Evolutionary conservation across 2,113 vertebrate genomes (phyloP), one percentile per base, ranked within the genome.

Genomic region (Pluvialis apricaria): DNA sequence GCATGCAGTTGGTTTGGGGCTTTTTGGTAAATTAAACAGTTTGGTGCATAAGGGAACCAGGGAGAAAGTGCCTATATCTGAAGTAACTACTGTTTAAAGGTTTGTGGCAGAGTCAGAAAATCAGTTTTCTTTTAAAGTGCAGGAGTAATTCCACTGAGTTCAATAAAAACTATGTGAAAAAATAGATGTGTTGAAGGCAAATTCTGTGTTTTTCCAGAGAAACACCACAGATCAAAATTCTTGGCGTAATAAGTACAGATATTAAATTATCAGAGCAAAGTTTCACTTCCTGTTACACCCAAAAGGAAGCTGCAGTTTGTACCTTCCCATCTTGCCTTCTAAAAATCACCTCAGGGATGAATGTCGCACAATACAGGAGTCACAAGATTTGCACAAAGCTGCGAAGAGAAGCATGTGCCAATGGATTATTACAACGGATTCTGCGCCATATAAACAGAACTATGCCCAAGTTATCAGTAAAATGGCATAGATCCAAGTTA

Each of bases 351-450:
- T 57, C 9, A 6, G 32, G 21, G 44, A n/a, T 1, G 8, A 29
- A 36, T 34, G 26, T 25, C 61, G 26, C 45, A 28, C 20, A 61
- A 1, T 3, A 25, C 13, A n/a, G 40, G n/a, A 73, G 24, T 11
- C 19, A 5, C 24, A 40, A 45, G 22, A 28, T 21, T 21, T 38
- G 28, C 40, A 40, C 20, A 25, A 17, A 51, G 54, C 42, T 7
- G 0, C 8, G 22, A 8, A 8, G 55, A 73, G 61, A 51, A 38
- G 28, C 60, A 40, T 0, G 0, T 42, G 34, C 38, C 34, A 36
- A 36, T 6, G 51, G 49, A 26, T 32, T 54, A 17, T 29, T 31
- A 31, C 28, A 29, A 62, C 18, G 61, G 22, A 45, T 19, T 42
- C 25, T 4, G 31, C 31, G 51, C 52, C 34, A 26, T 7, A 24